These are phyloP conservation scores for Anolis apletophallus DNA, from an alignment of 2,797 vertebrate genomes.

Conservation along the genomic window DNA sequence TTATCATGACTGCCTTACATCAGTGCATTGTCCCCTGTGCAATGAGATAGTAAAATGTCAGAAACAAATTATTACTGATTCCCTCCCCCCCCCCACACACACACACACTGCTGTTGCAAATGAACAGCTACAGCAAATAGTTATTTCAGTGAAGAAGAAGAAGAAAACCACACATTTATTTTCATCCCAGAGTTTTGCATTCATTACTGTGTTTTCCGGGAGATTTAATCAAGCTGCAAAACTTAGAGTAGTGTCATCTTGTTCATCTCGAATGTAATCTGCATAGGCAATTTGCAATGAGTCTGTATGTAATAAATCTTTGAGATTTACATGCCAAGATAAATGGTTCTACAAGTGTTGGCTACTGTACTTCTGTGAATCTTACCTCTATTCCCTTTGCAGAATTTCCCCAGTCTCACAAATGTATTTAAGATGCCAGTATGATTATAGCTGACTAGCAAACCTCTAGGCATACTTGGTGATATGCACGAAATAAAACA, in stretches of 20 bases:
- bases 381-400: background rate
- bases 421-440: constrained; percentile 15
- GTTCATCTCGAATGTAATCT: constrained; percentile 10
- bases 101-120: background rate
- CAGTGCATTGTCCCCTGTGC: background rate
- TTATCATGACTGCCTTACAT: background rate
- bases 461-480: background rate
- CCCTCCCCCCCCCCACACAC: too few species aligned
- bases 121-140: constrained; percentile 12
- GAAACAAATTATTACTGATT: background rate
- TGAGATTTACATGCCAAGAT: constrained; percentile 24
- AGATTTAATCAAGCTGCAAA: constrained; percentile 23
- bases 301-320: constrained; percentile 4
- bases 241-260: constrained; percentile 20
- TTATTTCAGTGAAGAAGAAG: background rate
- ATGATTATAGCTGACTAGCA: background rate
- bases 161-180: background rate
- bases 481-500: constrained; percentile 16
- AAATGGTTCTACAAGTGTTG: constrained; percentile 35
- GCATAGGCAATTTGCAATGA: constrained; percentile 22
- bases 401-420: constrained; percentile 20
- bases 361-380: constrained; percentile 31
- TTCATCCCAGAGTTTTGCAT: background rate
- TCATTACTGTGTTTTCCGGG: background rate
- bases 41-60: constrained; percentile 2